These are phyloP conservation scores for Gasterosteus aculeatus DNA, from an alignment of 2,113 vertebrate species.

Conservation along the genomic window DNA sequence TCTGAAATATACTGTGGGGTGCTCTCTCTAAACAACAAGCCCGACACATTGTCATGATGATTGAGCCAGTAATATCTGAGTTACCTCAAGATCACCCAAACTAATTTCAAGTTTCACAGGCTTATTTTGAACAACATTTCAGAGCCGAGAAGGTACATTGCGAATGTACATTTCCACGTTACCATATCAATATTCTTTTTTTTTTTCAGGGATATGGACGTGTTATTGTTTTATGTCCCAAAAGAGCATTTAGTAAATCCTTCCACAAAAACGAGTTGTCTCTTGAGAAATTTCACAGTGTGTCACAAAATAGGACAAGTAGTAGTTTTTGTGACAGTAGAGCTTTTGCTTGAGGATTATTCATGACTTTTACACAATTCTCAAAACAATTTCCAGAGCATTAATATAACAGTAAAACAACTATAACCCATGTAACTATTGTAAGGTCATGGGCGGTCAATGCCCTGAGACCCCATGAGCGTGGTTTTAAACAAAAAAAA, in stretches of 20 bases:
- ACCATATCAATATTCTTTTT: slow-evolving; percentile 22
- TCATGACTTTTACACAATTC: background rate
- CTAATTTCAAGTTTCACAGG: slow-evolving; percentile 41
- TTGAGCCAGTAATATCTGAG: slow-evolving; percentile 46
- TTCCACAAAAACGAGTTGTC: slow-evolving; percentile 16
- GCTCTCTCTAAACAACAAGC: slow-evolving; percentile 44
- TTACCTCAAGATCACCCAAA: slow-evolving; percentile 51
- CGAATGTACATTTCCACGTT: slow-evolving; percentile 16
- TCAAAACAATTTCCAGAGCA: background rate
- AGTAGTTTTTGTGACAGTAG: too few relatives aligned
- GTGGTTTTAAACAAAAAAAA: too few relatives aligned
- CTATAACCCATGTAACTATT: too few relatives aligned
- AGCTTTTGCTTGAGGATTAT: background rate
- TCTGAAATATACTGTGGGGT: slow-evolving; percentile 2
- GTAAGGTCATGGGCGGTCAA: too few relatives aligned
- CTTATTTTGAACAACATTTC: slow-evolving; percentile 38
- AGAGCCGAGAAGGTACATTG: slow-evolving; percentile 25
- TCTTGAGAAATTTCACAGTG: slow-evolving; percentile 18
- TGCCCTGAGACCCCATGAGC: too few relatives aligned
- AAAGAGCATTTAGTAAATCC: slow-evolving; percentile 37
- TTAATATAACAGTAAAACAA: background rate
- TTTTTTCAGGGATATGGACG: slow-evolving; percentile 12
- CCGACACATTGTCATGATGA: slow-evolving; percentile 43
- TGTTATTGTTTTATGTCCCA: slow-evolving; percentile 37
- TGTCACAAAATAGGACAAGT: too few relatives aligned